Conservation (phyloP, 2,797 vertebrate species). For the Falco novaeseelandiae region DNA sequence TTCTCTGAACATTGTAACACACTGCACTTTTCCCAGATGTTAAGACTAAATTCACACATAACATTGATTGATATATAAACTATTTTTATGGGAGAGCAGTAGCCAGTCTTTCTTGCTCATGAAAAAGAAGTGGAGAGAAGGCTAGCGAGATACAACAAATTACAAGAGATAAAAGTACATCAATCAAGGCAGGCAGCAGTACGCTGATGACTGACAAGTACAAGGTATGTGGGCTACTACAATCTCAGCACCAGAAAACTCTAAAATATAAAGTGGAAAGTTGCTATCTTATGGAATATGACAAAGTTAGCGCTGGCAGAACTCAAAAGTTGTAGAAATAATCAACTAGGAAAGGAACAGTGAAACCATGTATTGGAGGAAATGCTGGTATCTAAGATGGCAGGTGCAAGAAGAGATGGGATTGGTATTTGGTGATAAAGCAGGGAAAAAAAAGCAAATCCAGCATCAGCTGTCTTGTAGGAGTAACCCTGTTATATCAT, state of each 20-base stretch:
- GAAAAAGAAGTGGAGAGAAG: background rate
- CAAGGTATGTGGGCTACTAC: background rate
- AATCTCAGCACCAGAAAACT: background rate
- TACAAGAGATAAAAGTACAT: background rate
- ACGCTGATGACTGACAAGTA: background rate
- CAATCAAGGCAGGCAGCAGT: background rate
- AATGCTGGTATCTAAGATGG: background rate
- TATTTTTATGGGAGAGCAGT: background rate
- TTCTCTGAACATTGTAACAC: background rate
- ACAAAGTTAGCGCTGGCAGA: background rate
- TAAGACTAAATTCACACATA: background rate
- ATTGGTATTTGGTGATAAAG: background rate
- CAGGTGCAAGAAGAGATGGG: background rate
- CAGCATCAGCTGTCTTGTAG: background rate
- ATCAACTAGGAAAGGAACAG: background rate
- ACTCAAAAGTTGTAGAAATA: background rate
- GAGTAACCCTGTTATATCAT: background rate
- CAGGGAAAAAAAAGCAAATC: background rate
- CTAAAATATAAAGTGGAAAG: background rate
- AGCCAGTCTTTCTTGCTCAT: background rate
- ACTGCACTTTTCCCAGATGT: background rate
- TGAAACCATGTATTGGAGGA: rapidly evolving
- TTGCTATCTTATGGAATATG: background rate
- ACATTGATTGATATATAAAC: background rate
- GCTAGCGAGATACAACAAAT: background rate